phyloP scores from a whole-genome alignment of 1,140 invertebrate species.

The Solen grandis region DNA sequence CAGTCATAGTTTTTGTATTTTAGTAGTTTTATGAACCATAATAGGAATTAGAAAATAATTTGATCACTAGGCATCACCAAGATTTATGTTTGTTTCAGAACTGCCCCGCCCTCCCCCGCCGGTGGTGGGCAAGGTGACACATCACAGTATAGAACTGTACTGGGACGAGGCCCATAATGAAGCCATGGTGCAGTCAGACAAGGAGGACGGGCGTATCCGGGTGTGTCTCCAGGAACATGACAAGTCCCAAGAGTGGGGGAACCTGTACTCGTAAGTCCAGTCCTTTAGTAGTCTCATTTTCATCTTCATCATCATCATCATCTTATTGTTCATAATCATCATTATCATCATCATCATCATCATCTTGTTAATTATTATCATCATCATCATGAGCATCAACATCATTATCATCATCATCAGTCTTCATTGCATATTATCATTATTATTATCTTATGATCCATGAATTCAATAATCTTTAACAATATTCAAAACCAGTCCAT shows the following conservation, averaged over 20 bases:
- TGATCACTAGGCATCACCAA: neutral
- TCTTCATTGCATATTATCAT: too few species aligned
- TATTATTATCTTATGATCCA: too few species aligned
- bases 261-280: constrained; percentile 69
- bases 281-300: too few species aligned
- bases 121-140: constrained; percentile 75
- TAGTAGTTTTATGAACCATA: neutral
- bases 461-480: too few species aligned
- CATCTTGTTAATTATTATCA: too few species aligned
- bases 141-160: constrained; percentile 73
- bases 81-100: constrained; percentile 46
- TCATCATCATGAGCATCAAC: too few species aligned
- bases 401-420: too few species aligned
- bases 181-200: constrained; percentile 20
- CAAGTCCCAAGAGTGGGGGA: constrained; percentile 62
- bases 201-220: constrained; percentile 53
- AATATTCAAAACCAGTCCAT: too few species aligned
- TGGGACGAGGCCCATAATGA: constrained; percentile 70
- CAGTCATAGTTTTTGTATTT: too few species aligned
- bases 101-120: constrained; percentile 72
- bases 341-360: too few species aligned
- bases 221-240: constrained; percentile 67
- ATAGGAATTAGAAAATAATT: neutral
- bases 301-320: too few species aligned
- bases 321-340: too few species aligned